phyloP scores from a whole-genome alignment of 2,888 invertebrate genomes.

The Malthinus flaveolus region DNA sequence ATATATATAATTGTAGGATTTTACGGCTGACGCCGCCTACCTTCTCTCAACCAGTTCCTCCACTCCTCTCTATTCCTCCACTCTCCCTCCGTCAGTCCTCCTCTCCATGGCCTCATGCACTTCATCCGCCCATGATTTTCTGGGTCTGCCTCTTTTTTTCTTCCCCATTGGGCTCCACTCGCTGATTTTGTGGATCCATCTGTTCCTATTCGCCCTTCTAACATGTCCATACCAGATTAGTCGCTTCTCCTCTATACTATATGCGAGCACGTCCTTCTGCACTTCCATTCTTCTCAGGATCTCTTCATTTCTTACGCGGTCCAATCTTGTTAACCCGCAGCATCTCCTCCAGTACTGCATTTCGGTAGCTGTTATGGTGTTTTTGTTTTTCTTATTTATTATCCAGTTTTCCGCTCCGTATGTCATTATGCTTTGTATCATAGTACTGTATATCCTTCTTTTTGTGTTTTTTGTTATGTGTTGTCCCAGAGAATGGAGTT shows the following conservation, averaged over 20 bases:
- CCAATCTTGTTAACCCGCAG: neutral
- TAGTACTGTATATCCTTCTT: neutral
- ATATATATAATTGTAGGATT: no score
- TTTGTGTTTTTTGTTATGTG: neutral
- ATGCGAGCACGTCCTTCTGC: neutral
- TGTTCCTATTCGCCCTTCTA: neutral
- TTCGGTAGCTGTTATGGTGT: neutral
- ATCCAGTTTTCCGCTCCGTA: neutral
- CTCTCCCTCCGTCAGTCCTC: neutral
- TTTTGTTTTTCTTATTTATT: neutral
- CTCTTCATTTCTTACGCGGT: conserved; percentile 2
- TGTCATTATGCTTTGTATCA: conserved; percentile 1
- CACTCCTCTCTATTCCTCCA: neutral
- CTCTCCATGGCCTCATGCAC: neutral
- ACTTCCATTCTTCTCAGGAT: conserved; percentile 6
- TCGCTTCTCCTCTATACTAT: conserved; percentile 2
- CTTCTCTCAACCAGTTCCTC: no score
- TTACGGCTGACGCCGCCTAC: no score
- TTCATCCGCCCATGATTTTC: neutral
- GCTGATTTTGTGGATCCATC: neutral
- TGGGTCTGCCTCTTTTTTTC: neutral
- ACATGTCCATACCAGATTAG: conserved; percentile 8
- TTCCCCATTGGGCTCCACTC: neutral
- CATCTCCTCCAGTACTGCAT: conserved; percentile 1
- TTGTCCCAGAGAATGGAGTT: neutral